Percentiles rank a stretch among this genome's conserved stretches.
Conservation (phyloP, 2,113 vertebrate genomes). For the Oceanodroma tethys region DNA sequence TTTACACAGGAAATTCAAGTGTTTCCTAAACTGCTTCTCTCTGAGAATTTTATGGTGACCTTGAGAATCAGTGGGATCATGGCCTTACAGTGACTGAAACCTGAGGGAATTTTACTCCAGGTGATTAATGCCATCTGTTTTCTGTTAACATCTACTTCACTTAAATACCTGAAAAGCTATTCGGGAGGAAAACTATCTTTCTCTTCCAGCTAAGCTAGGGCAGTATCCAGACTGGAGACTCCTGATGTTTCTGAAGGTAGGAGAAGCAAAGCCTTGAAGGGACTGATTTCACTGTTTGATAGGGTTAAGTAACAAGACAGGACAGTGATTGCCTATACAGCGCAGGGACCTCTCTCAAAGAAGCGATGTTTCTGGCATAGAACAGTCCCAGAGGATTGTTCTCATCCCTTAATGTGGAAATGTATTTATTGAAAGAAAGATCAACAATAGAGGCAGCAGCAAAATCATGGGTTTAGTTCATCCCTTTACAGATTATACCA, state of each 20-base stretch:
- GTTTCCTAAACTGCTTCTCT: background rate
- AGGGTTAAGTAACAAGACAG: background rate
- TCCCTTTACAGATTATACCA: background rate
- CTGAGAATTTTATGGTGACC: background rate
- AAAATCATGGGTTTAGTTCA: background rate
- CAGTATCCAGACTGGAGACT: background rate
- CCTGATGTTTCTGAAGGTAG: background rate
- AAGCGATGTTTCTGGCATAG: background rate
- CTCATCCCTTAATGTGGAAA: background rate
- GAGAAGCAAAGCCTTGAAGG: background rate
- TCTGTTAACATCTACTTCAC: background rate
- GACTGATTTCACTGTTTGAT: background rate
- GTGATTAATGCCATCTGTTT: background rate
- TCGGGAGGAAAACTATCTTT: background rate
- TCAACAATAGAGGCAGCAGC: background rate
- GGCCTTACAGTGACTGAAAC: background rate
- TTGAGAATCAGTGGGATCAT: background rate
- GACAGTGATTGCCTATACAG: background rate
- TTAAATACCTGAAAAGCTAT: background rate
- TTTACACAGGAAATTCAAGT: background rate
- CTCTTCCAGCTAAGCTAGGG: background rate
- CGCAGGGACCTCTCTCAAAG: background rate
- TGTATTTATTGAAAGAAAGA: background rate
- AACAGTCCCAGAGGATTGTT: background rate
- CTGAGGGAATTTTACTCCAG: background rate